Evolutionary conservation across 1,140 invertebrate species (phyloP).

Genomic region (Leucophenga varia): DNA sequence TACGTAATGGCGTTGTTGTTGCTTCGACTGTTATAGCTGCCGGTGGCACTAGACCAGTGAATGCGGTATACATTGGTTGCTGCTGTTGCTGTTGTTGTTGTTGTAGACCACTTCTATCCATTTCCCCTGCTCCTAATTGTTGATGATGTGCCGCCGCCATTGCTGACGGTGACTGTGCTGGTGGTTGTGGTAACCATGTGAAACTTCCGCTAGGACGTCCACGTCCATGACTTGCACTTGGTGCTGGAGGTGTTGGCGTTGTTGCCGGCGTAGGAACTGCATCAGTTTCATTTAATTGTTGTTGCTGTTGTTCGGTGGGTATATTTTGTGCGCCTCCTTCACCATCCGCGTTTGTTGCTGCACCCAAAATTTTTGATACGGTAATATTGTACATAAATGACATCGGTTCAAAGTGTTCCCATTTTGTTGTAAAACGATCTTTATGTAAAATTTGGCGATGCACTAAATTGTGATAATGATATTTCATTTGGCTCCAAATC

Average conservation of each 20-base stretch:
- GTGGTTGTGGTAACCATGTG: slow-evolving; percentile 33
- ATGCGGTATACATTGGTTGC: slow-evolving; percentile 34
- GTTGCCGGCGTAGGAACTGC: slow-evolving; percentile 5
- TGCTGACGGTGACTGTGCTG: slow-evolving; percentile 6
- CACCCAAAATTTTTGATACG: slow-evolving; percentile 46
- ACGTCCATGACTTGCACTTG: slow-evolving; percentile 35
- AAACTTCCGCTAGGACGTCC: slow-evolving; percentile 50
- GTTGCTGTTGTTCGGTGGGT: slow-evolving; percentile 1
- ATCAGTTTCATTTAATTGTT: slow-evolving; percentile 2
- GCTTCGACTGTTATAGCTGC: slow-evolving; percentile 39
- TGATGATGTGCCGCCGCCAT: background rate
- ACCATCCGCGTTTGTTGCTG: slow-evolving; percentile 18
- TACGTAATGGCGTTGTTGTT: slow-evolving; percentile 35
- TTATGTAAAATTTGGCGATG: slow-evolving; percentile 52
- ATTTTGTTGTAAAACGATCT: slow-evolving; percentile 52
- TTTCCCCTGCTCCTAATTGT: background rate
- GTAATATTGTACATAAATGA: slow-evolving; percentile 55
- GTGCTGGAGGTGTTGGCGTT: slow-evolving; percentile 13
- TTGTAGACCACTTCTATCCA: slow-evolving; percentile 6
- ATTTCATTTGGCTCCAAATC: slow-evolving; percentile 54
- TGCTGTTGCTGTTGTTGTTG: slow-evolving; percentile 25
- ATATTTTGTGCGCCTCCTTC: background rate
- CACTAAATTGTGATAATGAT: slow-evolving; percentile 49
- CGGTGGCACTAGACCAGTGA: slow-evolving; percentile 47
- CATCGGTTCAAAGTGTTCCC: slow-evolving; percentile 53